Base-by-base conservation (phyloP, 2,888 invertebrate species). In the Zaprionus obscuricornis region DNA sequence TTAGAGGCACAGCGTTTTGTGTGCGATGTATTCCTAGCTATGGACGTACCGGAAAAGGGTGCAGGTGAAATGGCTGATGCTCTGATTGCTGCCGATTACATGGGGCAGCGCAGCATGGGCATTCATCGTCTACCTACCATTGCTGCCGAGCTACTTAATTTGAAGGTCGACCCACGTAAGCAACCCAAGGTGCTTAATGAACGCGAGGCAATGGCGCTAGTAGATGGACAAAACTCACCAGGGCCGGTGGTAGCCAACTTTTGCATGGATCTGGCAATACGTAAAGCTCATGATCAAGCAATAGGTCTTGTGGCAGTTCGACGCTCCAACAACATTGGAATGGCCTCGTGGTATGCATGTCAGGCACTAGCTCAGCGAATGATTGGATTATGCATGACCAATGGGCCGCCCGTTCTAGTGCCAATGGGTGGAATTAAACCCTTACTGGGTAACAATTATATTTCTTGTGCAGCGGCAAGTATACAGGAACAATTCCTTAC, bases 351-450 rank as follows among this genome's bases (percentile, higher is more conserved):
- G 66, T 73, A 72, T 37, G 65, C 65, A 20, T 64, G 73, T 10
- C 70, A 56, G 14, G 81, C 82, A 1, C 13, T 76, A 29, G 17
- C 54, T 0, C 58, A 77, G 10, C 62, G 62, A 1, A 37, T 82
- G 51, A 70, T 81, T 40, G 77, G 78, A 0, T 11, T 81, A 1
- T 71, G 82, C 37, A 57, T 77, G 74, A 43, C 78, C 1, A 82
- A 63, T 45, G 68, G 54, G 0, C 29, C 46, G 6, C 55, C 55
- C 2, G 22, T 62, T 2, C n/a, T 77, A n/a, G 62, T 77, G 39
- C 54, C 78, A 3, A 26, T 33, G 3, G 63, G 60, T 2, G 78
- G 68, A 0, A 18, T 55, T 0, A 66, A 77, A 1, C 50, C 62
- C 1, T 7, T 78, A 7, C 11, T 68, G 16, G 78, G 74, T 0